These are phyloP conservation scores for Conus betulinus DNA, from an alignment of 1,140 invertebrate genomes.

Conservation along the genomic window DNA sequence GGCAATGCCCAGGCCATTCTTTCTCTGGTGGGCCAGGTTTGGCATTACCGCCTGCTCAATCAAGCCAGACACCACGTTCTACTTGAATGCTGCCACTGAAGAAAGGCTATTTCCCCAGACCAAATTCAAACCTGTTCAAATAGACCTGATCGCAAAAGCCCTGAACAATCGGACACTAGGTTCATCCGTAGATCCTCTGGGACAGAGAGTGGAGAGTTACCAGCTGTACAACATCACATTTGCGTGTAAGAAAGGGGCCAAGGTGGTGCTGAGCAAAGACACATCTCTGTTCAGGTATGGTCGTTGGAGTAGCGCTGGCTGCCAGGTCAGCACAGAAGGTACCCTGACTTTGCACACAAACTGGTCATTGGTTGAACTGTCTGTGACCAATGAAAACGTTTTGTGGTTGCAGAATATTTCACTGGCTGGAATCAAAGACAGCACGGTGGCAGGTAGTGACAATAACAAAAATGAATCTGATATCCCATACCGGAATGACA, in stretches of 20 bases:
- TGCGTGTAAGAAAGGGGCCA: neutral
- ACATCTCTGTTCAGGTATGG: neutral
- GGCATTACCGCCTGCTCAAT: neutral
- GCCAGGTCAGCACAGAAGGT: slow-evolving; percentile 9
- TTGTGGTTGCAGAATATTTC: slow-evolving; percentile 20
- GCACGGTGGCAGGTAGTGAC: neutral
- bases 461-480: neutral
- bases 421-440: neutral
- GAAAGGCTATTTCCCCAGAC: neutral
- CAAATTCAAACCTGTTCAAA: neutral
- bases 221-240: slow-evolving; percentile 17
- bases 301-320: neutral
- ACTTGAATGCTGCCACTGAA: neutral
- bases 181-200: too few relatives aligned
- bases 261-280: neutral
- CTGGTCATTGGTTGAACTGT: neutral
- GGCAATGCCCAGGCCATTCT: neutral
- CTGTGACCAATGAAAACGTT: neutral
- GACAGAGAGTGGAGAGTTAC: neutral
- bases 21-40: neutral
- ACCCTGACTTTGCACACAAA: neutral
- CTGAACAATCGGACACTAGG: neutral
- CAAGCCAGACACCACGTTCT: neutral
- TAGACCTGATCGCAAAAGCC: neutral
- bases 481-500: neutral